Conservation (phyloP, 2,888 invertebrate species). For the Acrobasis repandana region DNA sequence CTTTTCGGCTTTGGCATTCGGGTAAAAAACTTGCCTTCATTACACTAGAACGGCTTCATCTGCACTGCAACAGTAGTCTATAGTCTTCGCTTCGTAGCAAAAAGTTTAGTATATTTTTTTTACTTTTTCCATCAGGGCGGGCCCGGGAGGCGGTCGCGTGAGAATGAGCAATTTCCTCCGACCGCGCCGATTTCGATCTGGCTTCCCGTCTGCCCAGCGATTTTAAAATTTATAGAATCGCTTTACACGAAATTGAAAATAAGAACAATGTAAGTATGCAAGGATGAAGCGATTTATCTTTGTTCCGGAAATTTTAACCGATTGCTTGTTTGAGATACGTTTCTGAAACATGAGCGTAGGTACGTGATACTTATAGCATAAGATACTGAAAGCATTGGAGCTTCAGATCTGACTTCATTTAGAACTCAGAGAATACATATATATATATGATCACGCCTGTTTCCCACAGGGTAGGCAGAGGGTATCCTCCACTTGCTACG, state of each 20-base stretch:
- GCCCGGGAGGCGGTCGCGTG: slow-evolving; percentile 74
- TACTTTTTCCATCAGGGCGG: slow-evolving; percentile 79
- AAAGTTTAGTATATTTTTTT: slow-evolving; percentile 76
- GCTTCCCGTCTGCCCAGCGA: slow-evolving; percentile 79
- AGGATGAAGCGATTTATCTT: slow-evolving; percentile 40
- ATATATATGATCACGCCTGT: too few species aligned
- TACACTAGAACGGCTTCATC: slow-evolving; percentile 28
- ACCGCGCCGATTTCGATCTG: slow-evolving; percentile 80
- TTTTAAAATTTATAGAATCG: slow-evolving; percentile 80
- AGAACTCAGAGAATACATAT: too few species aligned
- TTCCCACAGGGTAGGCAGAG: too few species aligned
- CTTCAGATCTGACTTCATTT: too few species aligned
- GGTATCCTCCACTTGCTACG: too few species aligned
- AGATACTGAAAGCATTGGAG: too few species aligned
- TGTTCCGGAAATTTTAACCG: not conserved
- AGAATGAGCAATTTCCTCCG: slow-evolving; percentile 81
- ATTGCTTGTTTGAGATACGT: not conserved
- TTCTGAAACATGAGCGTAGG: not conserved
- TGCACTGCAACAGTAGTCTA: slow-evolving; percentile 35
- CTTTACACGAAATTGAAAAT: slow-evolving; percentile 75
- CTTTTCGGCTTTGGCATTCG: not conserved
- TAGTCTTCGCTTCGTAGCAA: slow-evolving; percentile 52
- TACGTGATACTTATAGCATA: too few species aligned
- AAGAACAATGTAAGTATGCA: slow-evolving; percentile 53
- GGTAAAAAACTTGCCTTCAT: not conserved